Evolutionary conservation across 2,797 vertebrate species (phyloP), one percentile per base, ranked within the genome.

Genomic region (Onychomys torridus): DNA sequence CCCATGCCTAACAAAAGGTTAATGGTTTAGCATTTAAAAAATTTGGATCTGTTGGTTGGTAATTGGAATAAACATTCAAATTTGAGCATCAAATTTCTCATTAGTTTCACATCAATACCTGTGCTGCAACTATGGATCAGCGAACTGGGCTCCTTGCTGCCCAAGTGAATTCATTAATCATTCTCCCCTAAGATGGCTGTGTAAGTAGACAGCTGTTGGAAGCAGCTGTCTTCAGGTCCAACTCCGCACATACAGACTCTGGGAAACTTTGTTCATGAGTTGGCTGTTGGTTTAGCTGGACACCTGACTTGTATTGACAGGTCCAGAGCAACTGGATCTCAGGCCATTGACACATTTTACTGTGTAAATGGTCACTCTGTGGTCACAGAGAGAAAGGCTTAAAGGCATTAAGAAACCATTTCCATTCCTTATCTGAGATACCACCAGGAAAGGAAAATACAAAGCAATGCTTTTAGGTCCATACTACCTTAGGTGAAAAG

Each of bases 81-180:
- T 99, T 98, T 98, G 98, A 99, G 98, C 98, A 98, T 98, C 99
- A 99, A 98, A 98, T 99, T 99, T 99, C 98, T 99, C 99, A 99
- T 99, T 99, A 99, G 98, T 99, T 98, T 98, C 98, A 99, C 99
- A 99, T 99, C 99, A 98, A 99, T 99, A 99, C 99, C 98, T 99
- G 98, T 98, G 97, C 98, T 98, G 98, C 98, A 98, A 98, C 97
- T 98, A 99, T 98, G 99, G 99, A 99, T 99, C 99, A 99, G 98
- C 98, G 98, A 98, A 98, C 98, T 97, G 98, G 98, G 98, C 98
- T 98, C 98, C 98, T 99, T 23, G 87, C 98, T 98, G 98, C 98
- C 99, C 99, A 99, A 98, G 98, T 99, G 99, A 98, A 98, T 99
- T 99, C 99, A 99, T 99, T 99, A 99, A 99, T 99, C 99, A 99